Percentiles rank a stretch among this genome's conserved stretches.
Conservation (phyloP, 2,113 vertebrate genomes). For the Argyrosomus japonicus region DNA sequence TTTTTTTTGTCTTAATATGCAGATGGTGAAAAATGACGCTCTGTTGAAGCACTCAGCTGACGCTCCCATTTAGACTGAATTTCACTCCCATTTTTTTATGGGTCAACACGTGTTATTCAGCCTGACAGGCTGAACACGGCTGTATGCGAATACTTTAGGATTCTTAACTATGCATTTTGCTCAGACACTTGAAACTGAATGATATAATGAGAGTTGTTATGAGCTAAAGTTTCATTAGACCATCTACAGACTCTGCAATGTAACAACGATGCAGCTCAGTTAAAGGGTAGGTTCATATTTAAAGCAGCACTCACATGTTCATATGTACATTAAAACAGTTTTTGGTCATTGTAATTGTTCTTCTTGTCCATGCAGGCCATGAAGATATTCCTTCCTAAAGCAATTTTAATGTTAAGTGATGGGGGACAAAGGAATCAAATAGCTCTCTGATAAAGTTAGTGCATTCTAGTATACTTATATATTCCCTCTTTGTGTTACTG, state of each 20-base stretch:
- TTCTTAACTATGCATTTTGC: background rate
- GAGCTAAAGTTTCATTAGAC: background rate
- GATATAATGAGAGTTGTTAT: background rate
- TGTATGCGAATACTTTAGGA: background rate
- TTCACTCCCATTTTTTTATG: background rate
- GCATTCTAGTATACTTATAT: background rate
- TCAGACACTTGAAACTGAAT: background rate
- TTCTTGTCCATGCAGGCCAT: background rate
- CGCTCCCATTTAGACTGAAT: constrained; percentile 12
- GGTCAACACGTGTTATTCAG: constrained; percentile 25
- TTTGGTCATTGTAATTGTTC: background rate
- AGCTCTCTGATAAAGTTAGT: background rate
- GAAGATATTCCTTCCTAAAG: background rate
- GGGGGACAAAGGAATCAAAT: background rate
- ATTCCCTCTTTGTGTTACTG: background rate
- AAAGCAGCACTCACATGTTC: background rate
- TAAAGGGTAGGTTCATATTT: background rate
- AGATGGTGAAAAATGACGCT: constrained; percentile 51
- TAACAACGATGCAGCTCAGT: background rate
- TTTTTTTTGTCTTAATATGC: constrained; percentile 31
- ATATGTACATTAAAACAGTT: background rate
- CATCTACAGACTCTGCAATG: background rate
- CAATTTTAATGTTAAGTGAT: too few species aligned
- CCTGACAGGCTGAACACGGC: background rate
- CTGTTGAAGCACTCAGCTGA: constrained; percentile 16